Percentiles rank a stretch among this genome's conserved stretches.
Conservation (phyloP, 2,888 invertebrate species). For the Digitonthophagus gazella region DNA sequence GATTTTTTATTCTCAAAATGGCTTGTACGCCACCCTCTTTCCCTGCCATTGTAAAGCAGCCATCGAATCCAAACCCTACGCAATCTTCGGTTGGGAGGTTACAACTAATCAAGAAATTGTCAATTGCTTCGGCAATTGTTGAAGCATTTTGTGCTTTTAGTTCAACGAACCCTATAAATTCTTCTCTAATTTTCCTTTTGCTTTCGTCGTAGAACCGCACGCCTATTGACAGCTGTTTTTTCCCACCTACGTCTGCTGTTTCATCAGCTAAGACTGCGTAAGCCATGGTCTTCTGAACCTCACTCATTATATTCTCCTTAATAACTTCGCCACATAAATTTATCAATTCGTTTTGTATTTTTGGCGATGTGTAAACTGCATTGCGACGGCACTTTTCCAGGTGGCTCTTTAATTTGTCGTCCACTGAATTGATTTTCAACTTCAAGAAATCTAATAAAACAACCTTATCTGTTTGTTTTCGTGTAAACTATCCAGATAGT, state of each 20-base stretch:
- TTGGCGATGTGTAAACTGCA: no score
- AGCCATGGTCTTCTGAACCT: no score
- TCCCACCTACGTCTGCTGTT: constrained; percentile 37
- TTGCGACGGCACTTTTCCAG: no score
- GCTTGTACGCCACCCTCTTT: constrained; percentile 35
- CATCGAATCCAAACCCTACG: constrained; percentile 37
- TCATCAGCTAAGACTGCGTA: constrained; percentile 32
- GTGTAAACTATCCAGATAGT: no score
- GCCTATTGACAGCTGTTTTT: constrained; percentile 39
- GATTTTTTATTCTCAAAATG: no score
- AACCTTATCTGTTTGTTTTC: no score
- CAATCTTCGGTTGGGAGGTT: constrained; percentile 31
- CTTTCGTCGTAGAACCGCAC: constrained; percentile 22
- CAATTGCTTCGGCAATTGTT: constrained; percentile 32
- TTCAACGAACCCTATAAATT: constrained; percentile 36
- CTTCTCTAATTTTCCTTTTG: constrained; percentile 29
- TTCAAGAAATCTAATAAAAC: no score
- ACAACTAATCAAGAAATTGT: constrained; percentile 26
- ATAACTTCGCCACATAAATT: no score
- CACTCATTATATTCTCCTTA: no score
- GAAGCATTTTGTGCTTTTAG: constrained; percentile 31
- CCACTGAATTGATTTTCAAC: no score
- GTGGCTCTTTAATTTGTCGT: no score
- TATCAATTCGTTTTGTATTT: no score
- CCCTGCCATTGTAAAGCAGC: constrained; percentile 37